phyloP scores from a whole-genome alignment of 2,113 vertebrate species.

The Nerophis ophidion region DNA sequence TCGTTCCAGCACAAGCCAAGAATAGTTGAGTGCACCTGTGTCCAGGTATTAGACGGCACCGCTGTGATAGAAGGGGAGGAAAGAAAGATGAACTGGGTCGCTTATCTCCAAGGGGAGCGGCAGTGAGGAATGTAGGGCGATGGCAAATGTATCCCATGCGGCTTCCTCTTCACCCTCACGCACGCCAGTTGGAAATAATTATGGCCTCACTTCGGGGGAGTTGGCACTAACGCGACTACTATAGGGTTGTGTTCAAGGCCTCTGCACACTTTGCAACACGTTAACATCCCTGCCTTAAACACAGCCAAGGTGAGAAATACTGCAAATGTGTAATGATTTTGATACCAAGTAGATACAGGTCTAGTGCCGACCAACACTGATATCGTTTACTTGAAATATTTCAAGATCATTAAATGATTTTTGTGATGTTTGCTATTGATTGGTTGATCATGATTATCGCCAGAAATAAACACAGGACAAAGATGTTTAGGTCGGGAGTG shows the following conservation, averaged over 20 bases:
- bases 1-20: slow-evolving; percentile 8
- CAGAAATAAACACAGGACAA: no score
- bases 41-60: slow-evolving; percentile 13
- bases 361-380: no score
- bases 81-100: slow-evolving; percentile 60
- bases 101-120: slow-evolving; percentile 47
- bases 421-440: no score
- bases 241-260: not conserved
- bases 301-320: no score
- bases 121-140: slow-evolving; percentile 62
- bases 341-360: no score
- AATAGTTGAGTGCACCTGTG: slow-evolving; percentile 14
- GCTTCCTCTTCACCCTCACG: slow-evolving; percentile 11
- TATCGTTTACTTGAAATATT: no score
- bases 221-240: slow-evolving; percentile 2
- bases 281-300: no score
- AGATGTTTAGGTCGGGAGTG: no score
- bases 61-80: slow-evolving; percentile 19
- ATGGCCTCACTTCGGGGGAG: slow-evolving; percentile 1
- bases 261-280: no score
- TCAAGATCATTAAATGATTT: no score
- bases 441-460: no score
- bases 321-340: no score
- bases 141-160: slow-evolving; percentile 65
- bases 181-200: slow-evolving; percentile 37